These are phyloP conservation scores for Melangyna quadrimaculata DNA, from an alignment of 2,888 invertebrate genomes.

Conservation along the genomic window DNA sequence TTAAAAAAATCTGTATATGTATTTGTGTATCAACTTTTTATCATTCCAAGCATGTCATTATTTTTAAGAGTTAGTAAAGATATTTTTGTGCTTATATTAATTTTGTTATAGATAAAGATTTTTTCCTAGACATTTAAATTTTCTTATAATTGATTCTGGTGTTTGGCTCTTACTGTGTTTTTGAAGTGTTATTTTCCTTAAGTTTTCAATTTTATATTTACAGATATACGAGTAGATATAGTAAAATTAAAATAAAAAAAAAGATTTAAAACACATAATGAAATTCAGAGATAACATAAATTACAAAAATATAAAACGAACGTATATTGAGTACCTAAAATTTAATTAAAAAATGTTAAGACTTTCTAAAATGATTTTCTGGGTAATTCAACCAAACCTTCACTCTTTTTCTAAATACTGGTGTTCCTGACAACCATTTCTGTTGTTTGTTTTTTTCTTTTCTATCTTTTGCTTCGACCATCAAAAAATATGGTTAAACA, in stretches of 20 bases:
- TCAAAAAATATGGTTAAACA: neutral
- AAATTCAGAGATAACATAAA: neutral
- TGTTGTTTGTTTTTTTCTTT: neutral
- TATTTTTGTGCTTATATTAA: neutral
- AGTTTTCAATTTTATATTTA: conserved; percentile 34
- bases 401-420: neutral
- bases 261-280: neutral
- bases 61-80: neutral
- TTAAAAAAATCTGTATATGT: neutral
- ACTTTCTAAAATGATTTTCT: neutral
- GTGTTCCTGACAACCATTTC: conserved; percentile 21
- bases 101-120: neutral
- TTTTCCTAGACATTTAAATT: conserved; percentile 5
- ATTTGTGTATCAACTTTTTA: neutral
- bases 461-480: neutral
- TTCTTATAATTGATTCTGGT: conserved; percentile 63
- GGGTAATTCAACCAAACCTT: neutral
- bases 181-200: neutral
- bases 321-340: neutral
- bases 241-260: neutral
- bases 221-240: conserved; percentile 49
- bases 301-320: neutral
- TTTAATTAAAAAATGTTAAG: neutral
- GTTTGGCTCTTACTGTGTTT: conserved; percentile 66
- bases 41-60: neutral